Percentiles rank a stretch among this genome's conserved stretches.
phyloP scores from a whole-genome alignment of 2,797 vertebrate genomes.

The Phaenicophaeus curvirostris region DNA sequence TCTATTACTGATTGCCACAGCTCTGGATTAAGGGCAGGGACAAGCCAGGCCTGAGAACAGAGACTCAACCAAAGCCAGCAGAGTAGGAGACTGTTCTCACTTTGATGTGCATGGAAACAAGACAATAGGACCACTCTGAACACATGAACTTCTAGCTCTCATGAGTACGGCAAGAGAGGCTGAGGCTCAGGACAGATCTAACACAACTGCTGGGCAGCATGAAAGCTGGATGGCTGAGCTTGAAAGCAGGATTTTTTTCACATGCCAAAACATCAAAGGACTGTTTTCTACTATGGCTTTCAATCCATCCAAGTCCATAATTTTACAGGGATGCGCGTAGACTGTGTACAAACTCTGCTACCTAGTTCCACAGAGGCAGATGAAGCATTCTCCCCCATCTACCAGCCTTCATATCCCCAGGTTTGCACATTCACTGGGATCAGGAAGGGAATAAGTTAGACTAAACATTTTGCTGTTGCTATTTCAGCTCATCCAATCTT shows the following conservation, averaged over 20 bases:
- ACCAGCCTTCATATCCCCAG: neutral
- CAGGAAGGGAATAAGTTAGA: neutral
- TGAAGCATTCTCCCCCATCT: neutral
- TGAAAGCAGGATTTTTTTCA: constrained; percentile 8
- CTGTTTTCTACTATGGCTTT: neutral
- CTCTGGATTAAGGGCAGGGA: neutral
- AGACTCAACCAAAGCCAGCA: neutral
- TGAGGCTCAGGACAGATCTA: neutral
- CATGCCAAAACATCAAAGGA: neutral
- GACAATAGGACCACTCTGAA: neutral
- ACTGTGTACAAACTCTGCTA: neutral
- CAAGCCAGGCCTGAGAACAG: neutral
- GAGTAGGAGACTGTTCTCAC: neutral
- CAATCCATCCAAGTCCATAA: neutral
- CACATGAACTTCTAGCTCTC: neutral
- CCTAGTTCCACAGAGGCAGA: neutral
- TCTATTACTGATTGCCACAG: neutral
- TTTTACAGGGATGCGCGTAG: neutral
- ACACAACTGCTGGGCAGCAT: neutral
- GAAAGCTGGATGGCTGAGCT: neutral
- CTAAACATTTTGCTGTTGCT: neutral
- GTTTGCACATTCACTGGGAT: neutral
- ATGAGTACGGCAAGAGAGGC: neutral
- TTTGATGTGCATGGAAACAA: neutral
- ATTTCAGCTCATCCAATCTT: neutral